Evolutionary conservation across 2,888 invertebrate genomes (phyloP), one percentile per base, ranked within the genome.

Genomic region (Luperina testacea): DNA sequence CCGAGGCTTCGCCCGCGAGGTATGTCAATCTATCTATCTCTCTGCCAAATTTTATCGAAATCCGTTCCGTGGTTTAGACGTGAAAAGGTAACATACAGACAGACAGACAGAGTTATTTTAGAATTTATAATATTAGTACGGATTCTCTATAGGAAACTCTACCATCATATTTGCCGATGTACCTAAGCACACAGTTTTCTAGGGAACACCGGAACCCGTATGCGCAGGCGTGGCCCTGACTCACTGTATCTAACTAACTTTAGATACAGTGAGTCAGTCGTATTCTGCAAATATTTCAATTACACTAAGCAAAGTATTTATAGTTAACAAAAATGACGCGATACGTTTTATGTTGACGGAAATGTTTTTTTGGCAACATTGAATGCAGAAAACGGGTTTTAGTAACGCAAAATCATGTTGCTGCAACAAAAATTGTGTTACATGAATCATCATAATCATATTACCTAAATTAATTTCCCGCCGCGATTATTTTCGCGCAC

Each of bases 181-280:
- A 71, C 69, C 82, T 74, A 81, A 69, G 78, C 69, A 71, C 71
- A 72, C 69, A 78, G 77, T 87, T 88, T 89, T 92, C 90, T 89
- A 90, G 90, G 90, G 90, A 92, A 90, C 90, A 87, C 94, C 95
- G 95, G 95, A 95, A 94, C 95, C 94, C 95, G 93, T 91, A 95
- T 94, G 87, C 88, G 90, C 77, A 78, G 85, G 93, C 92, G 93
- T 88, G 94, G 92, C 94, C 94, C 91, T 95, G 95, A 93, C 93
- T 94, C 92, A 91, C 83, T 87, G 90, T 91, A 93, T 93, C 92
- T 88, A 67, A 75, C 32, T 32, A 32, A 32, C 32, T 32, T 32
- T 32, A 32, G 32, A 32, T 32, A 32, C 32, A 32, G 32, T 32
- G 32, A 80, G 79, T 87, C 72, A 71, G 75, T 78, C 76, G 71